These are phyloP conservation scores for Brachynemurus nebulosus DNA, from an alignment of 2,888 invertebrate species.

Conservation along the genomic window DNA sequence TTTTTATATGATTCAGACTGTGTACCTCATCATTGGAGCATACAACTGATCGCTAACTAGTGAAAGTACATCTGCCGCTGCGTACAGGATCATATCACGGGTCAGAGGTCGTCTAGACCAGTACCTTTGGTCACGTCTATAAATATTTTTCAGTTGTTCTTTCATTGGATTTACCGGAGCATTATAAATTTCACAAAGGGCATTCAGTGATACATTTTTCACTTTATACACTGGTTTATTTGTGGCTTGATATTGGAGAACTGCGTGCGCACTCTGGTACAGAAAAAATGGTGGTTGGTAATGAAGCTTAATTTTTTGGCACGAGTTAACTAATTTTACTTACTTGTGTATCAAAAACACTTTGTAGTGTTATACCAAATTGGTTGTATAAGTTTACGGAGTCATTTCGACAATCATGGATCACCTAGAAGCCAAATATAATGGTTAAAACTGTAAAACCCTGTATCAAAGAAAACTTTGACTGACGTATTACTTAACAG, in stretches of 20 bases:
- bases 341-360: conserved; percentile 84
- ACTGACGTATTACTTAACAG: too few species aligned
- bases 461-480: too few species aligned
- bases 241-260: conserved; percentile 78
- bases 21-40: conserved; percentile 48
- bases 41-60: conserved; percentile 78
- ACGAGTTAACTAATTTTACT: conserved; percentile 11
- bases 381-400: conserved; percentile 77
- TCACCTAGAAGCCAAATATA: conserved; percentile 39
- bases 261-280: conserved; percentile 65
- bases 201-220: conserved; percentile 82
- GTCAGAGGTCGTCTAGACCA: conserved; percentile 83
- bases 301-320: not conserved
- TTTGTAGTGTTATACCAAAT: conserved; percentile 66
- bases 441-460: not conserved
- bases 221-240: conserved; percentile 88
- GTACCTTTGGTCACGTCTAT: conserved; percentile 69
- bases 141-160: conserved; percentile 76
- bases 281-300: not conserved
- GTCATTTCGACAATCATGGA: conserved; percentile 87
- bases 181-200: conserved; percentile 78
- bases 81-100: conserved; percentile 83
- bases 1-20: conserved; percentile 6
- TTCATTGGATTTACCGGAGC: conserved; percentile 83
- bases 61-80: conserved; percentile 77